A percentile compares a stretch with the other conserved stretches of the same genome.
phyloP scores from a whole-genome alignment of 2,888 invertebrate species.

The Parochlus steinenii region DNA sequence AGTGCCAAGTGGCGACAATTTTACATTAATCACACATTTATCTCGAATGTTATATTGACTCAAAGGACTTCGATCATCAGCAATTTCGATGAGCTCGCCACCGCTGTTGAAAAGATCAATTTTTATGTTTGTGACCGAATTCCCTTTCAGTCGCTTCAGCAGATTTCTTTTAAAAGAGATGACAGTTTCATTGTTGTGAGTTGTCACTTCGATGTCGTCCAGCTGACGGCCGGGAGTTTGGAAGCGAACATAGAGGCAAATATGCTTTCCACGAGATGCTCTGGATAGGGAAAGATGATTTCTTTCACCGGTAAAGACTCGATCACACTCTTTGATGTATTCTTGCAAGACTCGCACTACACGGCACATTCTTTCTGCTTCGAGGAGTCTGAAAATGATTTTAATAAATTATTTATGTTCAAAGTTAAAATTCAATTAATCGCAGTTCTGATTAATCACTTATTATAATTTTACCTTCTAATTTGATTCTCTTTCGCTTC shows the following conservation, averaged over 20 bases:
- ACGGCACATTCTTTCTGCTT: conserved; percentile 77
- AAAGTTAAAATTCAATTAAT: too few relatives aligned
- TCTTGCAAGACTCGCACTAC: conserved; percentile 88
- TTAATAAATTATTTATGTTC: too few relatives aligned
- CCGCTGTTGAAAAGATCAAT: conserved; percentile 73
- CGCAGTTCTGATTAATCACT: conserved; percentile 20
- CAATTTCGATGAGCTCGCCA: conserved; percentile 72
- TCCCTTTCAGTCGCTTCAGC: conserved; percentile 34
- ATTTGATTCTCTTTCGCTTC: neutral
- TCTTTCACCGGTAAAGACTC: conserved; percentile 71
- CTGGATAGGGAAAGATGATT: conserved; percentile 71
- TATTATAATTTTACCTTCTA: conserved; percentile 3
- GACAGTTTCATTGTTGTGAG: conserved; percentile 88
- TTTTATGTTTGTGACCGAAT: conserved; percentile 57
- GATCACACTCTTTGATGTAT: conserved; percentile 90
- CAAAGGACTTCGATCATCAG: conserved; percentile 73
- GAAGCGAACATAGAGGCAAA: conserved; percentile 72
- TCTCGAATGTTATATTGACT: conserved; percentile 73
- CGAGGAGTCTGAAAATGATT: conserved; percentile 31
- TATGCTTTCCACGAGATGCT: conserved; percentile 79
- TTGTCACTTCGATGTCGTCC: conserved; percentile 82
- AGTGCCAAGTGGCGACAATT: conserved; percentile 53
- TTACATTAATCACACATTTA: conserved; percentile 74
- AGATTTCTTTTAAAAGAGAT: conserved; percentile 68
- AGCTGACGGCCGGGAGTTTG: conserved; percentile 73